phyloP scores from a whole-genome alignment of 2,888 invertebrate genomes.

The Orthonevra nobilis region DNA sequence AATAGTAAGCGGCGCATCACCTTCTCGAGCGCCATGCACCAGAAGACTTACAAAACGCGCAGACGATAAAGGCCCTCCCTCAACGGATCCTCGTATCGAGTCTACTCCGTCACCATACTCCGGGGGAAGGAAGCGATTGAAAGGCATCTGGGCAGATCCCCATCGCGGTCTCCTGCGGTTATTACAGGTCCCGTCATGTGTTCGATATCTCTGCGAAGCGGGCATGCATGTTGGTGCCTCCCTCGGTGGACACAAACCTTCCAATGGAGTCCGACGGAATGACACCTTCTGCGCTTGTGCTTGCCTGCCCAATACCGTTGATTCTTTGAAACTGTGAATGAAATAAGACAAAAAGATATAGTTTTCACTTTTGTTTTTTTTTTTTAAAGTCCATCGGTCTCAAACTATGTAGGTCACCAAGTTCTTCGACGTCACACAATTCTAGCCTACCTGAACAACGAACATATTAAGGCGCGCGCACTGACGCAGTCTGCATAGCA shows the following conservation, averaged over 20 bases:
- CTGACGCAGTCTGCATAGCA: constrained; percentile 36
- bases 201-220: constrained; percentile 88
- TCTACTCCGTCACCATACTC: constrained; percentile 89
- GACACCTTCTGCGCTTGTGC: constrained; percentile 78
- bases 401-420: constrained; percentile 44
- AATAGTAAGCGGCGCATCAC: constrained; percentile 86
- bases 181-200: constrained; percentile 94
- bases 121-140: constrained; percentile 90
- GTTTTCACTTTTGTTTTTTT: constrained; percentile 43
- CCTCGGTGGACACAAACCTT: constrained; percentile 84
- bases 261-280: constrained; percentile 78
- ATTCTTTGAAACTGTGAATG: constrained; percentile 76
- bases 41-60: constrained; percentile 87
- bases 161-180: constrained; percentile 88
- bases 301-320: constrained; percentile 78
- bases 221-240: constrained; percentile 86
- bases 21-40: constrained; percentile 85
- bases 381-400: not conserved
- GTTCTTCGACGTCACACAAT: constrained; percentile 33
- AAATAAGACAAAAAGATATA: constrained; percentile 22
- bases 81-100: constrained; percentile 81
- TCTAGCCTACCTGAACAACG: constrained; percentile 32
- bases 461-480: constrained; percentile 1
- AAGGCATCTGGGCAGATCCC: constrained; percentile 91
- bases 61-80: constrained; percentile 85